These are phyloP conservation scores for Notolepis coatsorum DNA, from an alignment of 2,797 vertebrate genomes.

Conservation along the genomic window DNA sequence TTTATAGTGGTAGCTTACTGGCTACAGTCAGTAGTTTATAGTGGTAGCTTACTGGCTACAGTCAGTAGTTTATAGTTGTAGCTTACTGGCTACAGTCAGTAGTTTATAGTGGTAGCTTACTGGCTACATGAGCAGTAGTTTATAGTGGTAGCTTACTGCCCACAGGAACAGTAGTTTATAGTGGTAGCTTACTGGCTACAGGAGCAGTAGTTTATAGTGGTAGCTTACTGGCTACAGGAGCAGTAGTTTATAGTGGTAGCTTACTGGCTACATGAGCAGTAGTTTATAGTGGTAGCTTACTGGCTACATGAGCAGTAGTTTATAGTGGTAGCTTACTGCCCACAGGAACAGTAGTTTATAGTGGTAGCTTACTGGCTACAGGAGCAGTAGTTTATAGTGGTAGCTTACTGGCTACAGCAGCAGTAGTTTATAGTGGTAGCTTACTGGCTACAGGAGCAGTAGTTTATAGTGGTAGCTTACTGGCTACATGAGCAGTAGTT, in stretches of 20 bases:
- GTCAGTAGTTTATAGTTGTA: background rate
- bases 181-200: background rate
- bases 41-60: no score
- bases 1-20: background rate
- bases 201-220: conserved; percentile 2
- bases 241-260: no score
- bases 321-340: background rate
- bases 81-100: background rate
- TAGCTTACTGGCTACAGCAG: background rate
- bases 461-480: no score
- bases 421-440: conserved; percentile 1
- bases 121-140: background rate
- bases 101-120: conserved; percentile 1
- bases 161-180: background rate
- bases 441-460: background rate
- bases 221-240: background rate
- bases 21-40: background rate
- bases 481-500: background rate
- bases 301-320: conserved; percentile 1
- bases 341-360: background rate
- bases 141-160: no score
- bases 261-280: background rate
- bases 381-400: background rate
- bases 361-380: no score
- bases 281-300: background rate